Base-by-base conservation (phyloP, 1,140 invertebrate species). In the Drosophila busckii region DNA sequence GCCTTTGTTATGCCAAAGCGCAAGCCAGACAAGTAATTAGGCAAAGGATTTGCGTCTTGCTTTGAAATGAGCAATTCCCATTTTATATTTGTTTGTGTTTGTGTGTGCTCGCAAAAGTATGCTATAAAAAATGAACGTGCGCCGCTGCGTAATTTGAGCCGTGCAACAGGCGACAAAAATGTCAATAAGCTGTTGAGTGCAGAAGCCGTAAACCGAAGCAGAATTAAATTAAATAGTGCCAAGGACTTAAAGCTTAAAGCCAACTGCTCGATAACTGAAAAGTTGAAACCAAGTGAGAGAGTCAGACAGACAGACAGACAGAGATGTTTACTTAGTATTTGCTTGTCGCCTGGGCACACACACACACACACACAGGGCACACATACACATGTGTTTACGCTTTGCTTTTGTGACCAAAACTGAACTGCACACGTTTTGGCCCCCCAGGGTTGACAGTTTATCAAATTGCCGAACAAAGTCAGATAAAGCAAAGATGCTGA, bases 11-110 rank as follows among this genome's bases (percentile, higher is more conserved):
- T 42, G 19, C 25, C 38, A 58, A 28, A 55, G 55, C 68, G 48
- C 53, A 67, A 68, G 80, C 53, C 58, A 70, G 68, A 75, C 75
- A 75, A 82, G 69, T 82, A 80, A 80, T 80, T 82, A 80, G 75
- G 65, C 48, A 80, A 80, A 82, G 73, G 75, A 80, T 80, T 80
- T 80, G 50, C 42, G 48, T 48, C 42, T 46, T 55, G 42, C 50
- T 55, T 48, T 48, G 16, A 35, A 55, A 55, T 61, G 37, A 25
- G 22, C 34, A 49, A 49, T 52, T 38, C 16, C 19, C 41, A 17
- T 55, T 38, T 49, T 38, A 12, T 40, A 8, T 32, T 6, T n/a
- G 12, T 28, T 17, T 32, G 41, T 20, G 10, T 35, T 12, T 53
- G 38, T 28, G 20, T 50, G 25, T 31, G 59, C 54, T 17, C 65